Base-by-base conservation (phyloP, 2,888 invertebrate species). In the Poecilus cupreus region DNA sequence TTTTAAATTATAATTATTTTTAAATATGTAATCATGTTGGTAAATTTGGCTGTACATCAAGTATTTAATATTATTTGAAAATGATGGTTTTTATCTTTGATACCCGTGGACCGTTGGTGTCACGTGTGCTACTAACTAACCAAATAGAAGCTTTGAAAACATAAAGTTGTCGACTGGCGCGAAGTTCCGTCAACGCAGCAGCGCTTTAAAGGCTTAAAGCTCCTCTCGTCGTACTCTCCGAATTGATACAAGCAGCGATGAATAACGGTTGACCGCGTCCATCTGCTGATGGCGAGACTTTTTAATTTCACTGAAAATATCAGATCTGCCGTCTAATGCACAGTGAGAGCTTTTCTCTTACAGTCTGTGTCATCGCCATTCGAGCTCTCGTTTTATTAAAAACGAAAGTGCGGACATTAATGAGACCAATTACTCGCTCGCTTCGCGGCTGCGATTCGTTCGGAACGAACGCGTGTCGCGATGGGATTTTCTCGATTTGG, bases 241-340 rank as follows among this genome's bases (percentile, higher is more conserved):
- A 68, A 68, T 68, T 32, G 64, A 68, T 68, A 68, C 37, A 37
- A 68, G 64, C 64, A 68, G 64, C 2, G 51, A 18, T 2, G 16
- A 8, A 1, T 76, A 32, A 18, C 57, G 20, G 13, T 32, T 54
- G 76, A 54, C 76, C 76, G 76, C 54, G 57, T 76, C 54, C 76
- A 76, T 76, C 76, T 76, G 51, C 54, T 76, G 76, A 76, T 76
- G 54, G 32, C 13, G 54, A 26, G 76, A 76, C 57, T 76, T 76
- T 70, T 76, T 76, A 76, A 76, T 76, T 76, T 76, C 76, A 75
- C 75, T 13, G 49, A 46, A 49, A 51, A 74, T 74, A 74, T 74
- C 49, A 24, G 72, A 72, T 46, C 32, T 22, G 6, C 13, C 46
- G 46, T 72, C 74, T 20, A 13, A 26, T 6, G 37, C 64, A 68